Base-by-base conservation (phyloP, 2,113 vertebrate species). In the Mus pahari region DNA sequence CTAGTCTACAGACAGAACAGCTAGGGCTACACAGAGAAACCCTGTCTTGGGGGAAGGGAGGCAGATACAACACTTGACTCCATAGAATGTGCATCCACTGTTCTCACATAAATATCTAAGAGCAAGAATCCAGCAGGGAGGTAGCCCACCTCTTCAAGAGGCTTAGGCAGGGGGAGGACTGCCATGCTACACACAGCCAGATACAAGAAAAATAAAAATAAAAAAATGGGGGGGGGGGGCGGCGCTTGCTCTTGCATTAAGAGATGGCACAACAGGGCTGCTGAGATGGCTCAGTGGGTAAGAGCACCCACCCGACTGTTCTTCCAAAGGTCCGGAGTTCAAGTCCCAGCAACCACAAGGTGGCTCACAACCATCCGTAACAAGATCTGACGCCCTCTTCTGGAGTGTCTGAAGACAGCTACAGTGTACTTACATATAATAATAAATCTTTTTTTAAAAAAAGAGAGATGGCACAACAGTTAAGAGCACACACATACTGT, bases 1-100 rank as follows among this genome's bases (percentile, higher is more conserved):
- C 24, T 83, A 14, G 0, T 58, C 79, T 60, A 60, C 22, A 42
- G 55, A 83, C 55, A 42, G 58, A 26, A 83, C 55, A 42, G 55
- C n/a, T 24, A 83, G 16, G n/a, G 24, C n/a, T 62, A 26, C 36
- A 39, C 7, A 83, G 81, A 62, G 55, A 83, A 60, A 62, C 3
- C 55, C n/a, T 83, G n/a, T 36, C 50, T 55, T 6, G n/a, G 55
- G 20, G n/a, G n/a, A 3, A 28, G 42, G 74, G 42, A 28, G 24
- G 42, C n/a, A 87, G 82, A 45, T 81, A 22, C 12, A 96, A 86
- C 92, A 91, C 28, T 39, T 94, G 60, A 93, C 87, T 97, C 92
- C 42, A 77, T 75, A 64, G 55, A 79, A 78, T 90, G 13, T 86
- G 93, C 36, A 81, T 73, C 92, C 60, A 90, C 88, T 90, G 71